Conservation (phyloP, 2,888 invertebrate genomes). For the Aradus depressus region DNA sequence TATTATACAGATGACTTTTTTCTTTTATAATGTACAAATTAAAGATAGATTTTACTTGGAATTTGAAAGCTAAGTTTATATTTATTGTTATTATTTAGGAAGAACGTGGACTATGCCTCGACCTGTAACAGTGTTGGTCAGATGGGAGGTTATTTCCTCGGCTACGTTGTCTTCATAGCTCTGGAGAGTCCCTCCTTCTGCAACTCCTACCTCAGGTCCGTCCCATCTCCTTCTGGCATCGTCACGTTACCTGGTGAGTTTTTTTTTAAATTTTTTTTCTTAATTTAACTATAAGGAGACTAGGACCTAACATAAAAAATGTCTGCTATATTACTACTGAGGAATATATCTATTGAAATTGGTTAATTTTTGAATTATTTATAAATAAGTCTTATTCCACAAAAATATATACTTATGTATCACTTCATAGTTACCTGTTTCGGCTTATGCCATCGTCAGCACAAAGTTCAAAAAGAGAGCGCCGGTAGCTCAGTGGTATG, state of each 20-base stretch:
- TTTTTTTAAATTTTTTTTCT: background rate
- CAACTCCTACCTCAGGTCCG: conserved; percentile 74
- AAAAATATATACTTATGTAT: too few relatives aligned
- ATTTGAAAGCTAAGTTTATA: background rate
- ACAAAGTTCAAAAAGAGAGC: too few relatives aligned
- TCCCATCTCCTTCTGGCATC: conserved; percentile 57
- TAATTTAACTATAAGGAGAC: background rate
- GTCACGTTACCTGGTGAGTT: conserved; percentile 49
- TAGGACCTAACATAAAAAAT: too few relatives aligned
- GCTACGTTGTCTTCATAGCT: conserved; percentile 92
- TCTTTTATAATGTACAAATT: too few relatives aligned
- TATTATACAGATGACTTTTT: too few relatives aligned
- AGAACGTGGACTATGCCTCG: conserved; percentile 95
- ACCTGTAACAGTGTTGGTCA: conserved; percentile 99
- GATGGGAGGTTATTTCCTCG: conserved; percentile 92
- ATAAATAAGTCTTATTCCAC: too few relatives aligned
- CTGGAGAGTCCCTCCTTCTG: conserved; percentile 93
- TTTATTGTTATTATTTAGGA: conserved; percentile 43
- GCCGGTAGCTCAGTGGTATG: too few relatives aligned
- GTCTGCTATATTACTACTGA: background rate
- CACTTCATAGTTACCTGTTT: too few relatives aligned
- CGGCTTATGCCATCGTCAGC: too few relatives aligned
- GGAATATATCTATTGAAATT: conserved; percentile 5
- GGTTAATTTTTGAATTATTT: too few relatives aligned
- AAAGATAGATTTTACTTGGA: background rate